Evolutionary conservation across 2,797 vertebrate genomes (phyloP), one percentile per base, ranked within the genome.

Genomic region (Momotus momota): DNA sequence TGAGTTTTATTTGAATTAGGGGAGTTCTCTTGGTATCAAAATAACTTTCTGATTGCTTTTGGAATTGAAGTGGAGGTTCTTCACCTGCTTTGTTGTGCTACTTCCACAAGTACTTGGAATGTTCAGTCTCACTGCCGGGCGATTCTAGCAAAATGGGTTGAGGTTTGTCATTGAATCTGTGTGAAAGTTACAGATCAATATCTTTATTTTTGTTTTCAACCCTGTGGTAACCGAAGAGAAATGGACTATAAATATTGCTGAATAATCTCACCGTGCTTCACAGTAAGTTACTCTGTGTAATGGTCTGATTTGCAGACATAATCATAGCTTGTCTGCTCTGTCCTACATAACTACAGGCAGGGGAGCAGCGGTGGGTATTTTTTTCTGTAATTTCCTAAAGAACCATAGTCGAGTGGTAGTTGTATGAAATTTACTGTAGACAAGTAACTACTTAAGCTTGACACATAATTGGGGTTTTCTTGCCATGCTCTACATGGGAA

Each of bases 401-500:
- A 93, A 7, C 17, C 10, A 6, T 31, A 43, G 2, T 22, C 1
- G 2, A 29, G 10, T 29, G 48, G 14, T 21, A 49, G 8, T 31
- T 60, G 25, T 17, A 40, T 45, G 33, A 45, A n/a, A 46, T 35
- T 14, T 2, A 2, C n/a, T 25, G 3, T 9, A 78, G 51, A 29
- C 3, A 43, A 72, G 20, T 31, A 21, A 21, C 7, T 70, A 33
- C 55, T 45, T 21, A 35, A 51, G 11, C 10, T 35, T 43, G 18
- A 45, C 17, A 6, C 1, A 6, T 2, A 7, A 5, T 35, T 86
- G 23, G 14, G 17, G 81, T 45, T 23, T 65, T 23, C 14, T 45
- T 19, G 20, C 29, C 21, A 12, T 1, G 1, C 17, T 27, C 5
- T 1, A 3, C 45, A 40, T 51, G 0, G 0, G 35, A 9, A 62